Conservation (phyloP, 2,797 vertebrate species). For the Urosaurus nigricauda region DNA sequence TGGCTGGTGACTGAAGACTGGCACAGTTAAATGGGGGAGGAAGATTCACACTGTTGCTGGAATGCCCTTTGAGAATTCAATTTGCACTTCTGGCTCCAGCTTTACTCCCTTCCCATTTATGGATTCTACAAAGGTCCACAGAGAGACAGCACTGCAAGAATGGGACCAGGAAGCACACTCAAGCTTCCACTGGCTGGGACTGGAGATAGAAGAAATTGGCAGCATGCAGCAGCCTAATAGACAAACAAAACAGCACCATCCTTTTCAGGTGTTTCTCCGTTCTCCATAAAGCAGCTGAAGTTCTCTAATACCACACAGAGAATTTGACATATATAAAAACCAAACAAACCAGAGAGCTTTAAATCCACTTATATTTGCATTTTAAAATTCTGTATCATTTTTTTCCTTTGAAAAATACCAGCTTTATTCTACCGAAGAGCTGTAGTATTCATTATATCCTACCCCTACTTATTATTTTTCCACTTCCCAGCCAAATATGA, state of each 20-base stretch:
- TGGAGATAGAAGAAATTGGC: constrained; percentile 65
- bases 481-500: neutral
- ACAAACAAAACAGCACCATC: constrained; percentile 53
- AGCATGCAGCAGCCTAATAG: constrained; percentile 71
- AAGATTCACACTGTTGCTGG: constrained; percentile 66
- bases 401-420: constrained; percentile 19
- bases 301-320: constrained; percentile 62
- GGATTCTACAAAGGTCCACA: constrained; percentile 63
- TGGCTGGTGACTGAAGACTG: constrained; percentile 79
- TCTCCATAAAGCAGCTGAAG: constrained; percentile 52
- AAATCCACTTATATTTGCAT: constrained; percentile 62
- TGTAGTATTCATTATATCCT: constrained; percentile 30
- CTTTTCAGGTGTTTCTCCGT: constrained; percentile 60
- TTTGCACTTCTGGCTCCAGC: constrained; percentile 69
- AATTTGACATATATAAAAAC: constrained; percentile 56
- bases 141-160: constrained; percentile 63
- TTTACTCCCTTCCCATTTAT: constrained; percentile 48
- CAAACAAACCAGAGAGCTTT: constrained; percentile 61
- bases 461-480: neutral
- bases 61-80: constrained; percentile 68
- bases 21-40: constrained; percentile 69
- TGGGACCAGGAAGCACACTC: constrained; percentile 64
- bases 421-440: constrained; percentile 41
- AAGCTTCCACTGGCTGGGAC: constrained; percentile 60
- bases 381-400: constrained; percentile 59